These are phyloP conservation scores for Drosophila ananassae DNA, from an alignment of 1,140 invertebrate genomes.

Conservation along the genomic window DNA sequence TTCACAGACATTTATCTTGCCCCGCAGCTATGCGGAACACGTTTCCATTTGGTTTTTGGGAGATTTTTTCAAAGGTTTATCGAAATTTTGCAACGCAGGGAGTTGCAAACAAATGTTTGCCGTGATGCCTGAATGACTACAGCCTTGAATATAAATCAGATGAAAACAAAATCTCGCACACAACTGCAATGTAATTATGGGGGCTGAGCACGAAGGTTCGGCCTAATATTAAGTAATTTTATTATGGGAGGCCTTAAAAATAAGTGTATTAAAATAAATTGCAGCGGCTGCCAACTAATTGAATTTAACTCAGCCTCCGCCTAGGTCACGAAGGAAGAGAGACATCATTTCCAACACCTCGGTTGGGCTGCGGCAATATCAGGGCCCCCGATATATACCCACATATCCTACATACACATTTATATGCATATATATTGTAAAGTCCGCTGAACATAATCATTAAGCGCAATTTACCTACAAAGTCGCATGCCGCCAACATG, in stretches of 20 bases:
- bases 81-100: conserved; percentile 28
- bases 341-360: conserved; percentile 71
- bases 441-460: conserved; percentile 78
- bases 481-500: conserved; percentile 72
- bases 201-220: conserved; percentile 38
- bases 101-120: conserved; percentile 63
- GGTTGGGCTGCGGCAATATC: neutral
- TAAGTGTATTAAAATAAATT: conserved; percentile 74
- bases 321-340: conserved; percentile 33
- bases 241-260: conserved; percentile 48
- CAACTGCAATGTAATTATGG: conserved; percentile 43
- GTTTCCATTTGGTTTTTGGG: conserved; percentile 23
- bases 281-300: conserved; percentile 72
- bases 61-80: conserved; percentile 23
- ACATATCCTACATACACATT: conserved; percentile 8
- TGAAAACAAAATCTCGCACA: conserved; percentile 12
- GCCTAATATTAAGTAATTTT: conserved; percentile 76
- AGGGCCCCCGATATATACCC: conserved; percentile 1
- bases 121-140: conserved; percentile 57
- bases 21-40: conserved; percentile 36
- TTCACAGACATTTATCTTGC: conserved; percentile 29
- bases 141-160: conserved; percentile 58
- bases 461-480: conserved; percentile 83
- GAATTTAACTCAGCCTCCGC: conserved; percentile 73
- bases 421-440: conserved; percentile 70